Evolutionary conservation across 2,113 vertebrate genomes (phyloP).

Genomic region (Cavia porcellus): DNA sequence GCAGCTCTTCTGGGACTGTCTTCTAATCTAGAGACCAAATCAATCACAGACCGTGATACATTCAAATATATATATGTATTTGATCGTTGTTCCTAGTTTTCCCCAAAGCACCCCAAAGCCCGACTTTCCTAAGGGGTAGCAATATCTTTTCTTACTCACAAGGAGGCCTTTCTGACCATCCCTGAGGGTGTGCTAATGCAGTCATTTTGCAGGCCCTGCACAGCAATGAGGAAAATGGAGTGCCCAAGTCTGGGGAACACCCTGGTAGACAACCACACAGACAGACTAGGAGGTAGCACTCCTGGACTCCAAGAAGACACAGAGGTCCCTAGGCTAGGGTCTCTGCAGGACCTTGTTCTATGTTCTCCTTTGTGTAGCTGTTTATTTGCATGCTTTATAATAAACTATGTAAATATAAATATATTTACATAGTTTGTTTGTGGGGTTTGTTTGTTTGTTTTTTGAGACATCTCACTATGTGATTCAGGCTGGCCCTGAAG

Average conservation of each 20-base stretch:
- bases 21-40: slow-evolving; percentile 42
- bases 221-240: neutral
- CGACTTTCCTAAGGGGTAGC: neutral
- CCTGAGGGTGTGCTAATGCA: neutral
- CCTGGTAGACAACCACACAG: neutral
- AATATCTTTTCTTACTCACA: slow-evolving; percentile 14
- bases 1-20: neutral
- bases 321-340: neutral
- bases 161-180: neutral
- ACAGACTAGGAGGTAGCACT: neutral
- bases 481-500: no score
- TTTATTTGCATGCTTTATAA: neutral
- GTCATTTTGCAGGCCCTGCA: neutral
- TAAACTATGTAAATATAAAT: neutral
- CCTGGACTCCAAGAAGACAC: neutral
- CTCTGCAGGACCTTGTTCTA: neutral
- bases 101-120: neutral
- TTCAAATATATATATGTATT: neutral
- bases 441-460: neutral
- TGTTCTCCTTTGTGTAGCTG: neutral
- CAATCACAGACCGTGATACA: neutral
- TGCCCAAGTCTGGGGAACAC: neutral
- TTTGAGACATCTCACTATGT: neutral
- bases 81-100: neutral
- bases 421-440: neutral